Evolutionary conservation across 2,888 invertebrate species (phyloP), one percentile per base, ranked within the genome.

Genomic region (Chrysopilus asiliformis): DNA sequence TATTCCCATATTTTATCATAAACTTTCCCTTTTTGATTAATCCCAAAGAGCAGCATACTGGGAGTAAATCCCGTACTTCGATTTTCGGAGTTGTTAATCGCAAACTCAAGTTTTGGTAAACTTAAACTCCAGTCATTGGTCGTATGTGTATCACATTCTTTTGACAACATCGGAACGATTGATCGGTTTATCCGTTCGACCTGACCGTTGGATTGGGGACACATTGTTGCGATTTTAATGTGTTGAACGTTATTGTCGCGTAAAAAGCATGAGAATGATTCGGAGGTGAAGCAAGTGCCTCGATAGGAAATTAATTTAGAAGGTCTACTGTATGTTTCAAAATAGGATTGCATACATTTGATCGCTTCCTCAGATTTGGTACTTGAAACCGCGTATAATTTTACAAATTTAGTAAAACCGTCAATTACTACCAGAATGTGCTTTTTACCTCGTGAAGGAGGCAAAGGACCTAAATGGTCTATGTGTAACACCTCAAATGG

Each of bases 171-270:
- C 4, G 26, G 26, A 12, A 26, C 13, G 13, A 26, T 26, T 6
- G 26, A 26, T 5, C 4, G 26, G 9, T 26, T 26, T 9, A 26
- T 13, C 13, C 26, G 26, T 9, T 26, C 26, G 13, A 26, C 9
- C 9, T 26, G 26, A 4, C 26, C 26, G 9, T 26, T 26, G n/a
- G 26, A 26, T 26, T 26, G 26, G 4, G 26, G 26, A 8, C 5
- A 26, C 26, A 26, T 26, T 6, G 26, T 26, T 9, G 26, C 26
- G n/a, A 26, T 26, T 26, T 26, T 26, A 26, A 26, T 26, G n/a
- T n/a, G n/a, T n/a, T n/a, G n/a, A n/a, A n/a, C n/a, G n/a, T n/a
- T n/a, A n/a, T n/a, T n/a, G n/a, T 26, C 26, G 5, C 12, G 13
- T 6, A 26, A 13, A 26, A 26, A 26, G n/a, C 4, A 5, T 6